Base-by-base conservation (phyloP, 2,113 vertebrate species). In the Rhinichthys klamathensis region DNA sequence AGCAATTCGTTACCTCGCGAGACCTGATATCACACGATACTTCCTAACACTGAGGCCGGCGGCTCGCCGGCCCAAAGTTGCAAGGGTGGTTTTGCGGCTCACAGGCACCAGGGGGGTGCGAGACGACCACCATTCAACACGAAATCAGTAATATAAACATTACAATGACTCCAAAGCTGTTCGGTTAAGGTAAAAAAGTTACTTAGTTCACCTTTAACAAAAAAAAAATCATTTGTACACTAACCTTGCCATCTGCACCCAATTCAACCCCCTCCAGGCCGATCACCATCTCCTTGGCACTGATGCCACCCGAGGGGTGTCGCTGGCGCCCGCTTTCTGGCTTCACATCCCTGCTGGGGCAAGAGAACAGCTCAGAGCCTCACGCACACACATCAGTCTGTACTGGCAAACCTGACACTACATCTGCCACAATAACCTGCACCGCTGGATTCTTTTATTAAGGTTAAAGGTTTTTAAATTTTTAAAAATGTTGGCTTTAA, bases 261-360 rank as follows among this genome's bases (percentile, higher is more conserved):
- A 99, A 93, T 91, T 99, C 98, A 90, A 99, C 98, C 16, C 98
- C 98, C 94, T 99, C 98, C 41, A 99, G 96, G 75, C 98, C 97
- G 73, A 99, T 95, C 89, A 98, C 96, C 95, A 95, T 95, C 92
- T 99, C 97, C 90, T 97, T 98, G 92, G 97, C 95, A 90, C 95
- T 97, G 90, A 97, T 95, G 11, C 97, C 94, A 56, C 97, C 97
- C 0, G 97, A 87, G 58, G 97, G 96, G 93, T 98, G 96, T 41
- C 96, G 95, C 83, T 97, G 98, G 56, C 97, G 96, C 84, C 96
- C 96, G 87, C 96, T 94, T 13, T 99, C 98, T 93, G 95, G 88
- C 92, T 97, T 99, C 90, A 96, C 85, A 61, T 99, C 98, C 93
- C 98, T 99, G 92, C 78, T 30, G 78, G 65, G 88, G 88, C 91